Base-by-base conservation (phyloP, 2,797 vertebrate species). In the Eidolon dupreanum region DNA sequence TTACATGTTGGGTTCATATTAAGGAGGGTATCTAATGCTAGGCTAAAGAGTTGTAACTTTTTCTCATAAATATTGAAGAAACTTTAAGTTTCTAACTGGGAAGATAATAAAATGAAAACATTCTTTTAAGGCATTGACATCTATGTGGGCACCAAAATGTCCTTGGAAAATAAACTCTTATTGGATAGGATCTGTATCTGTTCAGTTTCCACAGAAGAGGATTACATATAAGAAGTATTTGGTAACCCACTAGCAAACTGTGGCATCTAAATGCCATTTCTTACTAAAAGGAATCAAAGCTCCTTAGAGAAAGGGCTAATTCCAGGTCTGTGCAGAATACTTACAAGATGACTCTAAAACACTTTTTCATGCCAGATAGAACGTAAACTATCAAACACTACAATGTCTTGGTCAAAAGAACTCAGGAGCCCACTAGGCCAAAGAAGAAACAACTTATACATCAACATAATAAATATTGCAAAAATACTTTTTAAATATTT, bases 11-110 rank as follows among this genome's bases (percentile, higher is more conserved):
- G 26, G 38, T 61, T 65, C 26, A 70, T 82, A 65, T 75, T 71
- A 88, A 68, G 41, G 0, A 90, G 12, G 31, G 10, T 78, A 90
- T 43, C 17, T 57, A 79, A 84, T 19, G 46, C 8, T 77, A 73
- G 33, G 26, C 31, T 51, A 87, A 65, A 93, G 28, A 63, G 43
- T 88, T 96, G 81, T 53, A 84, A 87, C n/a, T 75, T 77, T 91
- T 88, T 66, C 33, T 79, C 20, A 26, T 41, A 70, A 9, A 1
- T n/a, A 73, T 5, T 19, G 0, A 91, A n/a, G 31, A 88, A 43
- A 0, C 31, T 57, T 57, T 81, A 93, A 24, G 8, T 43, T 79
- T 90, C 20, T 65, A 59, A 91, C 46, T 36, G 26, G 19, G 2
- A 86, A 88, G 57, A 7, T 55, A 75, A 88, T 70, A 73, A 85